Conservation (phyloP, 2,797 vertebrate genomes). For the Halcyon chelicuti region DNA sequence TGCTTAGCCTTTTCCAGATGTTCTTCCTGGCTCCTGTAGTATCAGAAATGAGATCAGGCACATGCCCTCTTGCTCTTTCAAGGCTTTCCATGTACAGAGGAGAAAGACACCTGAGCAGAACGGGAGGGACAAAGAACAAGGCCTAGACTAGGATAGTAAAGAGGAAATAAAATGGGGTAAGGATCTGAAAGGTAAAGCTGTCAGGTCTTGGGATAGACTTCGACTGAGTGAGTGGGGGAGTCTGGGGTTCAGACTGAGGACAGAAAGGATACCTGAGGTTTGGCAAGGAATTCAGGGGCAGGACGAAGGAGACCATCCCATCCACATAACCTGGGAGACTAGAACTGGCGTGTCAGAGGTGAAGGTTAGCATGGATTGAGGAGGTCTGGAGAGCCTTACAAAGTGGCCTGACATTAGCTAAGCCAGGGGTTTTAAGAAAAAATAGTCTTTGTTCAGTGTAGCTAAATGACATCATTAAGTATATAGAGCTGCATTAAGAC, state of each 20-base stretch:
- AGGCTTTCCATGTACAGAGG: neutral
- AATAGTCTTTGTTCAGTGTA: neutral
- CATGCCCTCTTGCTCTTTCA: neutral
- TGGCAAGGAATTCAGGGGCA: neutral
- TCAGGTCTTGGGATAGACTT: neutral
- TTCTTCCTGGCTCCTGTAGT: neutral
- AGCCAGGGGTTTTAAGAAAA: neutral
- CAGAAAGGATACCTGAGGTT: neutral
- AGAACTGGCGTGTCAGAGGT: fast-evolving
- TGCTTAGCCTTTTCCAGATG: neutral
- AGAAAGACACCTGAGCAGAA: neutral
- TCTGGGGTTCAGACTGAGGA: neutral
- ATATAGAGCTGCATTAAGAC: neutral
- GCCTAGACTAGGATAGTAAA: neutral
- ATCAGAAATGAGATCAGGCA: neutral
- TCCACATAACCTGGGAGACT: neutral
- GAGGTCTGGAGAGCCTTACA: neutral
- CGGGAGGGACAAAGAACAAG: neutral
- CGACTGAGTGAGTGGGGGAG: neutral
- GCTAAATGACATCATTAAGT: neutral
- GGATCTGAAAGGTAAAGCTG: neutral
- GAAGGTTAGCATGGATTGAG: neutral
- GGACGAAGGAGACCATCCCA: fast-evolving
- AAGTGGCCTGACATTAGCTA: neutral
- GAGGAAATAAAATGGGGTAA: neutral